These are phyloP conservation scores for Anolis carolinensis DNA, from an alignment of 2,113 vertebrate species.

Conservation along the genomic window DNA sequence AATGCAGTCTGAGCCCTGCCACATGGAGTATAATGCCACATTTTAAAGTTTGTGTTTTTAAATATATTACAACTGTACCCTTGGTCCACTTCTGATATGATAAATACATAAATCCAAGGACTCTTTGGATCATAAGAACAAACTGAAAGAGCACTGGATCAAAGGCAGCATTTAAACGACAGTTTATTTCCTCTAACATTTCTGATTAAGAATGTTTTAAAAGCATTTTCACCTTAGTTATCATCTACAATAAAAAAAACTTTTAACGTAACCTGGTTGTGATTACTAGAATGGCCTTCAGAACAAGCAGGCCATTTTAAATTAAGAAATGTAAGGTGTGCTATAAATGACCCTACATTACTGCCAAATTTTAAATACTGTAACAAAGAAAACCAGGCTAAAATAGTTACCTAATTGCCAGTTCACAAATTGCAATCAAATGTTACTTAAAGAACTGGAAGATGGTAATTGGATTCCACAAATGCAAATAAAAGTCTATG, in stretches of 20 bases:
- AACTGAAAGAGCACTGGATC: not conserved
- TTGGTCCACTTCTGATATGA: no score
- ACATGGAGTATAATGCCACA: no score
- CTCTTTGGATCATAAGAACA: not conserved
- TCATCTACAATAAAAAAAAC: not conserved
- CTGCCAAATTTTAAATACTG: not conserved
- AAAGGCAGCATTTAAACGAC: not conserved
- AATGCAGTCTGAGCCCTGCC: no score
- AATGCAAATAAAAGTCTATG: slow-evolving; percentile 9
- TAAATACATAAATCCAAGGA: no score
- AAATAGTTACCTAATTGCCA: slow-evolving; percentile 14
- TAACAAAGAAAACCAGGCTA: not conserved
- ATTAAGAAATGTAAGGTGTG: not conserved
- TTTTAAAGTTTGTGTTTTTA: no score
- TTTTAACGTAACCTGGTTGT: not conserved
- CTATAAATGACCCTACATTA: not conserved
- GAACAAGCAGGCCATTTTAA: not conserved
- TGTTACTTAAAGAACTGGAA: not conserved
- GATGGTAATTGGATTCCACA: slow-evolving; percentile 9
- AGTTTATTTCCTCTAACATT: not conserved
- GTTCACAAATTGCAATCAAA: not conserved
- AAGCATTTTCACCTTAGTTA: not conserved
- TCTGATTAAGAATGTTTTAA: slow-evolving; percentile 2
- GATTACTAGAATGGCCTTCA: not conserved
- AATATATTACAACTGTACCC: no score